These are phyloP conservation scores for Carposina sasakii DNA, from an alignment of 1,140 invertebrate genomes.

Conservation along the genomic window DNA sequence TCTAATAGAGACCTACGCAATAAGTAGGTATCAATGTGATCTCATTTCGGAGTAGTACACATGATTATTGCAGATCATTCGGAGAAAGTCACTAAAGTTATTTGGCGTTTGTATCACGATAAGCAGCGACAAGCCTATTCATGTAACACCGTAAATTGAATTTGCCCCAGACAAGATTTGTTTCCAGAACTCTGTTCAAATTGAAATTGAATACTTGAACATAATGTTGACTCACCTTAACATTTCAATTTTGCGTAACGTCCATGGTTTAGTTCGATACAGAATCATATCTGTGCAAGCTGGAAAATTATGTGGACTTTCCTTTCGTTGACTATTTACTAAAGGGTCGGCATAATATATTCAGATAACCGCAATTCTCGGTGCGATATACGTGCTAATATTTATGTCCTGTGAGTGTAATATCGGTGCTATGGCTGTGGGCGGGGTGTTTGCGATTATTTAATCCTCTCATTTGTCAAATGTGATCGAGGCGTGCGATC, in stretches of 20 bases:
- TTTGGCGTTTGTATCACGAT: slow-evolving; percentile 33
- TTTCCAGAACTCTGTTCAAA: slow-evolving; percentile 29
- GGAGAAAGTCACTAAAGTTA: slow-evolving; percentile 33
- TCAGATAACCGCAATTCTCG: no score
- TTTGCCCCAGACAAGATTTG: slow-evolving; percentile 35
- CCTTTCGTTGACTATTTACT: slow-evolving; percentile 20
- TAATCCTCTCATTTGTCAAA: slow-evolving; percentile 42
- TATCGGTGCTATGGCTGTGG: no score
- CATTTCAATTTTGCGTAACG: slow-evolving; percentile 29
- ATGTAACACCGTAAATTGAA: slow-evolving; percentile 42
- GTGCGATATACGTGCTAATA: no score
- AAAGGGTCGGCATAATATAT: slow-evolving; percentile 22
- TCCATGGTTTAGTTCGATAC: neutral
- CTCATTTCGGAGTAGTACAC: slow-evolving; percentile 1
- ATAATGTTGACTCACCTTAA: slow-evolving; percentile 41
- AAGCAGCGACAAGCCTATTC: slow-evolving; percentile 34
- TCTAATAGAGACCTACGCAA: no score
- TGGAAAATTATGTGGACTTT: slow-evolving; percentile 6
- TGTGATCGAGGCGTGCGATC: slow-evolving; percentile 39
- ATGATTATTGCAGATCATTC: slow-evolving; percentile 16
- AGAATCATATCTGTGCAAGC: slow-evolving; percentile 10
- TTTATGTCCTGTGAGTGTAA: no score
- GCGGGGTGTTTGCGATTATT: slow-evolving; percentile 33
- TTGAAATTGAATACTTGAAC: slow-evolving; percentile 50
- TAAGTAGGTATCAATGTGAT: no score